Evolutionary conservation across 2,113 vertebrate genomes (phyloP), one percentile per base, ranked within the genome.

Genomic region (Lepus europaeus): DNA sequence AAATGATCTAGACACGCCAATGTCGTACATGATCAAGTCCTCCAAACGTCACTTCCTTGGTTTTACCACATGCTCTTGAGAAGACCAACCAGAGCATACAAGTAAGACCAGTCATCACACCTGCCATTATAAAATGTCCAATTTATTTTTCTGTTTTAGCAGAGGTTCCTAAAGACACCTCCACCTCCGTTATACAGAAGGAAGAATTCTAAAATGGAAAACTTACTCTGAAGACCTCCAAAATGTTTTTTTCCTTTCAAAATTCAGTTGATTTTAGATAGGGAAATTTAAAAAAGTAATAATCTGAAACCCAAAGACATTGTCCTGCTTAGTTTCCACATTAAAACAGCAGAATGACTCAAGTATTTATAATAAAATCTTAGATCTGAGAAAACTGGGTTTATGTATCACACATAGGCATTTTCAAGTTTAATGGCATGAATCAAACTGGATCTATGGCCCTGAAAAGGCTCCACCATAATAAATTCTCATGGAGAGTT

Each of bases 181-280:
- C 49, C 45, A 29, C 31, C 3, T 20, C 8, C 29, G 29, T 39
- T 95, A 89, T 92, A 92, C 6, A 87, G 89, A 94, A 91, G 66
- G 27, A 66, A 4, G 89, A 80, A 63, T 79, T 96, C 20, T 91
- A 63, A 95, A 93, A 69, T 73, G 49, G 29, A 84, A 95, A 90
- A 39, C 90, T 87, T 63, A 66, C 8, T 79, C 20, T 91, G 59
- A 86, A 90, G 59, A 80, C 10, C 9, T 90, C 16, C 19, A 91
- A 73, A 96, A 80, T 87, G 16, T 87, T 96, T 91, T 91, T 89
- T 61, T 5, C n/a, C 74, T 96, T 95, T 81, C 39, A 90, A 87
- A 97, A 83, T 83, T 66, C 85, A 88, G 39, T 69, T 79, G 6
- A 64, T 88, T 94, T 97, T 90, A 51, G 82, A 77, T n/a, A 70